These are phyloP conservation scores for Tachypleus tridentatus DNA, from an alignment of 1,140 invertebrate genomes.

Conservation along the genomic window DNA sequence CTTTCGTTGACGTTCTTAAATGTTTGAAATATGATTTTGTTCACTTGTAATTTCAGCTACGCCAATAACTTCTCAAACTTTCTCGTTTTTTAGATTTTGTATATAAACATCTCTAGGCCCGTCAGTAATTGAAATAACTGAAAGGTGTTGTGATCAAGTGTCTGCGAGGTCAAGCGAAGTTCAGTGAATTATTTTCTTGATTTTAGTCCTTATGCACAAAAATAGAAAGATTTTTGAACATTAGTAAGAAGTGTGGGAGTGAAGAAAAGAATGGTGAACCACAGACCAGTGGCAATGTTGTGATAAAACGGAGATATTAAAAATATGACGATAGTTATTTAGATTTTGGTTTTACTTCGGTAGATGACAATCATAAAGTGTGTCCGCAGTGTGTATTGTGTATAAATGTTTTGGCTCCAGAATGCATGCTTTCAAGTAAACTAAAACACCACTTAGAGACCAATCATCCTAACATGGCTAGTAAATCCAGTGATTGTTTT, in stretches of 20 bases:
- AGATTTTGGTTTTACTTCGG: slow-evolving; percentile 8
- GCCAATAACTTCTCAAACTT: too few relatives aligned
- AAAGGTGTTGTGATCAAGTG: too few relatives aligned
- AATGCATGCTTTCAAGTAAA: slow-evolving; percentile 12
- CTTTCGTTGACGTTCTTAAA: too few relatives aligned
- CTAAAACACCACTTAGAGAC: slow-evolving; percentile 7
- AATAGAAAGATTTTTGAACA: too few relatives aligned
- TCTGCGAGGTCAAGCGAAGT: too few relatives aligned
- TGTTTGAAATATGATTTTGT: too few relatives aligned
- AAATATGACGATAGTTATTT: slow-evolving; percentile 9
- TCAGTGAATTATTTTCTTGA: too few relatives aligned
- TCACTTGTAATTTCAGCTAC: too few relatives aligned
- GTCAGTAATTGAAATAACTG: too few relatives aligned
- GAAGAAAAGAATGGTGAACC: not conserved
- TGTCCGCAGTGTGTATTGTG: slow-evolving; percentile 8
- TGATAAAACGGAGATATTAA: not conserved
- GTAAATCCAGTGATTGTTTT: slow-evolving; percentile 3
- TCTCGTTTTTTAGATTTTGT: too few relatives aligned
- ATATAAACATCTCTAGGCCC: too few relatives aligned
- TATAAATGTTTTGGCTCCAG: slow-evolving; percentile 10
- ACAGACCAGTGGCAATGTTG: not conserved
- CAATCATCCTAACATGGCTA: not conserved
- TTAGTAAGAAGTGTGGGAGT: not conserved
- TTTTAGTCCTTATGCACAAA: too few relatives aligned
- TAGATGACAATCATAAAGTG: slow-evolving; percentile 5